Conservation (phyloP, 2,797 vertebrate genomes). For the Spea hammondii region DNA sequence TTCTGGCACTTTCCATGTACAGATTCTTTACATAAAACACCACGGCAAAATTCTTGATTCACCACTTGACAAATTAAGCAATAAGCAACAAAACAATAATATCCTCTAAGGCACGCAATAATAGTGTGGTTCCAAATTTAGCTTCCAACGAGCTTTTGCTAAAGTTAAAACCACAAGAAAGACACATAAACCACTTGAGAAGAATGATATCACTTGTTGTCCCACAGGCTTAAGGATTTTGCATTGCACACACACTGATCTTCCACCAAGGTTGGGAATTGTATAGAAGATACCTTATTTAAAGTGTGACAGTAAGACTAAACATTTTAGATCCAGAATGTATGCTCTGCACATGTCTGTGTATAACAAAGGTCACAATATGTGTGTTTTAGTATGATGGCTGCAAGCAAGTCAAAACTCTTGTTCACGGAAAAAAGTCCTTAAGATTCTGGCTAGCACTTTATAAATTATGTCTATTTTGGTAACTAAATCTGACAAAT, state of each 20-base stretch:
- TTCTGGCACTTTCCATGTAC: too few relatives aligned
- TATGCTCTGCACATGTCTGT: conserved; percentile 21
- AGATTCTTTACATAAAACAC: too few relatives aligned
- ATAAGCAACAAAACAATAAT: too few relatives aligned
- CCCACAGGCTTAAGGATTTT: conserved; percentile 12
- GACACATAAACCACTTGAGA: conserved; percentile 14
- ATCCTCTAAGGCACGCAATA: background rate
- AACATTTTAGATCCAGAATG: conserved; percentile 43
- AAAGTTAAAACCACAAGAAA: background rate
- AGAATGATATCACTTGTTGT: conserved; percentile 21
- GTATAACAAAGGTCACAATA: conserved; percentile 10
- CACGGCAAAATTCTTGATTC: too few relatives aligned
- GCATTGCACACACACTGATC: conserved; percentile 6
- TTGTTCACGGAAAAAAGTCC: conserved; percentile 27
- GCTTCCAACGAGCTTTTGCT: background rate
- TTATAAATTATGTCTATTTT: conserved; percentile 26
- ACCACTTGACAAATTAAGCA: too few relatives aligned
- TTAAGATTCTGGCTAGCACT: background rate
- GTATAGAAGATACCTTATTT: conserved; percentile 24
- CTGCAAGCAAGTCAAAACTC: conserved; percentile 30
- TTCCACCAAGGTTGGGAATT: conserved; percentile 5
- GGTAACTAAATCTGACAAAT: conserved; percentile 44
- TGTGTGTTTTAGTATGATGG: conserved; percentile 8
- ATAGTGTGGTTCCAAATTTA: background rate
- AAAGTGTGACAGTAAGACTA: conserved; percentile 46